phyloP scores from a whole-genome alignment of 2,113 vertebrate genomes.

The Astatotilapia flaviijosephi region DNA sequence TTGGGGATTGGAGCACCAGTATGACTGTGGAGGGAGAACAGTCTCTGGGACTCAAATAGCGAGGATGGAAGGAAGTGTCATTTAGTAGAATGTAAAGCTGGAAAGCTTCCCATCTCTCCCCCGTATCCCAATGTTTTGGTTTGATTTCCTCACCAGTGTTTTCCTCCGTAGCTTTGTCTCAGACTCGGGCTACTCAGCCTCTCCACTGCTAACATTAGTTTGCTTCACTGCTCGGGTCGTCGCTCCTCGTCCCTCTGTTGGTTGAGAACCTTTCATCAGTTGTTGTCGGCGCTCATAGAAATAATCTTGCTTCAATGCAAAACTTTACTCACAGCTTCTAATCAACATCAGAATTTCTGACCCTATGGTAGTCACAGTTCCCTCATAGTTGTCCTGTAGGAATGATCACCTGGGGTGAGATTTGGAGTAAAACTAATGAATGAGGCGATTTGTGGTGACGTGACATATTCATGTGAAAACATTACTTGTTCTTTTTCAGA shows the following conservation, averaged over 20 bases:
- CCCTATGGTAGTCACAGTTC: neutral
- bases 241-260: neutral
- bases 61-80: neutral
- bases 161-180: neutral
- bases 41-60: neutral
- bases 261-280: neutral
- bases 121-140: neutral
- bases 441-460: neutral
- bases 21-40: neutral
- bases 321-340: neutral
- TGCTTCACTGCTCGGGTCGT: neutral
- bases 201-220: neutral
- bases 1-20: neutral
- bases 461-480: neutral
- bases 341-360: neutral
- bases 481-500: neutral
- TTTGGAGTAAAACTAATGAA: neutral
- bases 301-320: neutral
- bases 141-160: neutral
- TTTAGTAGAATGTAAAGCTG: neutral
- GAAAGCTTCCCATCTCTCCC: neutral
- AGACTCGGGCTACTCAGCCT: neutral
- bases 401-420: neutral
- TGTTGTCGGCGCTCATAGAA: fast-evolving
- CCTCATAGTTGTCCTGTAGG: neutral